These are phyloP conservation scores for Syngnathus acus DNA, from an alignment of 2,797 vertebrate species.

Conservation along the genomic window DNA sequence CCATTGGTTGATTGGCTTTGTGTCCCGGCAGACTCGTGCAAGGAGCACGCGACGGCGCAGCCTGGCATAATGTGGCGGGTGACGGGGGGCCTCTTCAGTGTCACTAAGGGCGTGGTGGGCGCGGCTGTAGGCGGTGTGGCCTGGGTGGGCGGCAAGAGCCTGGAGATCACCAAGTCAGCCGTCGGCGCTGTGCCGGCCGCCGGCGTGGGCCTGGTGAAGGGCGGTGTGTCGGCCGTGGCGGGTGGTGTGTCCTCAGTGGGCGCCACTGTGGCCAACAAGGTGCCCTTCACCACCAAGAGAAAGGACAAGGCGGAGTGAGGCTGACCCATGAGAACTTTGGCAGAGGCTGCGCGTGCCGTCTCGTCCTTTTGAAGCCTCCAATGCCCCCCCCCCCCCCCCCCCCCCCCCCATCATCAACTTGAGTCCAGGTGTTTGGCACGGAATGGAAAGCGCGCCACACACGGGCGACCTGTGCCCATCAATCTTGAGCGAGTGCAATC, in stretches of 20 bases:
- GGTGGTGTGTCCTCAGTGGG: slow-evolving; percentile 69
- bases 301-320: slow-evolving; percentile 77
- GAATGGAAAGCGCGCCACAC: background rate
- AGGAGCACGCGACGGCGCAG: slow-evolving; percentile 51
- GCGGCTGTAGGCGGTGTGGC: slow-evolving; percentile 71
- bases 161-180: slow-evolving; percentile 71
- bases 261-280: slow-evolving; percentile 69
- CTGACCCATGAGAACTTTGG: slow-evolving; percentile 29
- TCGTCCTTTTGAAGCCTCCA: background rate
- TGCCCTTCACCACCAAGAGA: slow-evolving; percentile 68
- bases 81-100: slow-evolving; percentile 69
- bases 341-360: background rate
- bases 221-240: slow-evolving; percentile 67
- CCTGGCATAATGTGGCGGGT: slow-evolving; percentile 69
- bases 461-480: background rate
- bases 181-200: slow-evolving; percentile 63
- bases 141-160: slow-evolving; percentile 74
- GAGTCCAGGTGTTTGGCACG: background rate
- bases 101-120: slow-evolving; percentile 70
- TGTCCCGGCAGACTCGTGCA: slow-evolving; percentile 45
- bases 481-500: too few species aligned
- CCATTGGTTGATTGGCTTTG: background rate
- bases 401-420: background rate
- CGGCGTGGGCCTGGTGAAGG: slow-evolving; percentile 71
- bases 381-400: background rate